Conservation (phyloP, 2,888 invertebrate genomes). For the Itoplectis maculator region DNA sequence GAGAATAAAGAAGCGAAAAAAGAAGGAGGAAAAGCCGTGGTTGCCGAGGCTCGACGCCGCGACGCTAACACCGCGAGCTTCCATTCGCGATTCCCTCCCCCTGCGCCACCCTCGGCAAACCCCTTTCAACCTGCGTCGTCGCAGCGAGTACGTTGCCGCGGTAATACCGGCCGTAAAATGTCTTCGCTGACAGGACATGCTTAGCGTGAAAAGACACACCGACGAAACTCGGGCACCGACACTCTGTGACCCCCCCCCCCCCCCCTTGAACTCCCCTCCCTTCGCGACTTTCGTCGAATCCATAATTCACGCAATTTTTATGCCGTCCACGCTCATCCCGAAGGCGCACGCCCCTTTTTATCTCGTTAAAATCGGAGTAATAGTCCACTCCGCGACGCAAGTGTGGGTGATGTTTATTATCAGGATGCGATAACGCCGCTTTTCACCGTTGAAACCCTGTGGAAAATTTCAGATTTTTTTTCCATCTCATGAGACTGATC, state of each 20-base stretch:
- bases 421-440: not conserved
- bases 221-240: constrained; percentile 22
- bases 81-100: constrained; percentile 36
- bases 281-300: constrained; percentile 68
- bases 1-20: constrained; percentile 57
- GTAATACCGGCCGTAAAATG: constrained; percentile 78
- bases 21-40: constrained; percentile 59
- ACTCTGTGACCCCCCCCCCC: constrained; percentile 6
- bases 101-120: not conserved
- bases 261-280: too few relatives aligned
- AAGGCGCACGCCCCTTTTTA: constrained; percentile 12
- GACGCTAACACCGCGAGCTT: constrained; percentile 20
- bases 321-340: constrained; percentile 48
- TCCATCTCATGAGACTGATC: not conserved
- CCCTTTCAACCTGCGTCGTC: constrained; percentile 37
- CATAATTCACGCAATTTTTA: constrained; percentile 77
- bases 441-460: not conserved
- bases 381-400: constrained; percentile 14
- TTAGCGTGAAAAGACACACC: constrained; percentile 71
- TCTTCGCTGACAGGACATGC: constrained; percentile 79
- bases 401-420: constrained; percentile 21
- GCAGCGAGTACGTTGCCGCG: constrained; percentile 67
- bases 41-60: constrained; percentile 67
- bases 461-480: not conserved
- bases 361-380: constrained; percentile 46